Percentiles rank a stretch among this genome's conserved stretches.
phyloP scores from a whole-genome alignment of 2,113 vertebrate genomes.

The Casuarius casuarius region DNA sequence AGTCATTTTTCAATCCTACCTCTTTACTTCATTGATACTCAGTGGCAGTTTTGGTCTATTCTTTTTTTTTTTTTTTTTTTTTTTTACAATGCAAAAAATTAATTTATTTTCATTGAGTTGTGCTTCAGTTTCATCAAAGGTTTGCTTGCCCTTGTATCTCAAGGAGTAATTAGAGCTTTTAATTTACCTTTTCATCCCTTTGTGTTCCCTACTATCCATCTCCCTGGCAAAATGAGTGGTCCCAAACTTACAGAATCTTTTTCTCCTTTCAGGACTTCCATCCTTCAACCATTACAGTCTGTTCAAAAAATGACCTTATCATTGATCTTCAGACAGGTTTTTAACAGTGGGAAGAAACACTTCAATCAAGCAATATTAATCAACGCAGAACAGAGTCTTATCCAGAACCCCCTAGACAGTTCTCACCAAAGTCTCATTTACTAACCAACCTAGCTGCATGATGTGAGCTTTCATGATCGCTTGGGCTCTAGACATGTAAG shows the following conservation, averaged over 20 bases:
- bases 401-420: background rate
- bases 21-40: background rate
- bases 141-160: background rate
- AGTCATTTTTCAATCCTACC: background rate
- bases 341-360: background rate
- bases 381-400: background rate
- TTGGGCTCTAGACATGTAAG: background rate
- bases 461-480: background rate
- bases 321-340: background rate
- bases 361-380: background rate
- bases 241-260: background rate
- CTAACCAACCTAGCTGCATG: background rate
- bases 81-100: background rate
- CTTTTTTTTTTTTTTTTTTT: background rate
- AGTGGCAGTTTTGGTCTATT: background rate
- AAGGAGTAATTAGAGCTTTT: background rate
- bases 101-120: background rate
- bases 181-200: background rate
- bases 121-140: background rate
- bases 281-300: background rate
- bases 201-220: background rate
- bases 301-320: background rate
- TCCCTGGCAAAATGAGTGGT: background rate
- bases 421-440: background rate
- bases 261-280: background rate